A percentile compares a stretch with the other conserved stretches of the same genome.
These are phyloP conservation scores for Cryptophagus acutangulus DNA, from an alignment of 2,888 invertebrate genomes.

Conservation along the genomic window DNA sequence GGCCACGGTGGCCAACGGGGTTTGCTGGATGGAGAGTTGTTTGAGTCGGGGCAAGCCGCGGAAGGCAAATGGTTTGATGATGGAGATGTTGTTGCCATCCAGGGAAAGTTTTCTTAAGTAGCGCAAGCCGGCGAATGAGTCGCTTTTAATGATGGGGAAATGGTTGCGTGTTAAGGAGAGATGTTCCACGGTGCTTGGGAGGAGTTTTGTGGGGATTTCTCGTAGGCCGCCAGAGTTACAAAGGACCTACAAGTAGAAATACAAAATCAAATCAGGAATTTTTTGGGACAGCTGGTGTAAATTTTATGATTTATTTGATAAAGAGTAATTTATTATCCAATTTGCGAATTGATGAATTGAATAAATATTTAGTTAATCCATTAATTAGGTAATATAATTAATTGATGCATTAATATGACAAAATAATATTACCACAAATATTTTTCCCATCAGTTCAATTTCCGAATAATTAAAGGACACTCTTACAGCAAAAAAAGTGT, in stretches of 20 bases:
- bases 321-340: too few relatives aligned
- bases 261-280: too few relatives aligned
- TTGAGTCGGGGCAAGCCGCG: conserved; percentile 72
- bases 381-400: too few relatives aligned
- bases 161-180: conserved; percentile 81
- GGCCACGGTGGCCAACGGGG: conserved; percentile 73
- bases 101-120: conserved; percentile 75
- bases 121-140: conserved; percentile 78
- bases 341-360: too few relatives aligned
- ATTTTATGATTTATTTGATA: too few relatives aligned
- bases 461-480: too few relatives aligned
- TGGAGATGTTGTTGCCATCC: conserved; percentile 81
- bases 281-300: too few relatives aligned
- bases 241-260: conserved; percentile 63
- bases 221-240: conserved; percentile 81
- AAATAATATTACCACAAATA: too few relatives aligned
- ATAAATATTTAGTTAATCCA: too few relatives aligned
- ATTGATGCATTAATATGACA: too few relatives aligned
- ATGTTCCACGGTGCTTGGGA: conserved; percentile 77
- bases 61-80: conserved; percentile 81
- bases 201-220: conserved; percentile 69
- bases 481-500: too few relatives aligned
- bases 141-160: conserved; percentile 73
- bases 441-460: too few relatives aligned
- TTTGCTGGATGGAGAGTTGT: conserved; percentile 80